These are phyloP conservation scores for Dendrolimus kikuchii DNA, from an alignment of 1,140 invertebrate species.

Conservation along the genomic window DNA sequence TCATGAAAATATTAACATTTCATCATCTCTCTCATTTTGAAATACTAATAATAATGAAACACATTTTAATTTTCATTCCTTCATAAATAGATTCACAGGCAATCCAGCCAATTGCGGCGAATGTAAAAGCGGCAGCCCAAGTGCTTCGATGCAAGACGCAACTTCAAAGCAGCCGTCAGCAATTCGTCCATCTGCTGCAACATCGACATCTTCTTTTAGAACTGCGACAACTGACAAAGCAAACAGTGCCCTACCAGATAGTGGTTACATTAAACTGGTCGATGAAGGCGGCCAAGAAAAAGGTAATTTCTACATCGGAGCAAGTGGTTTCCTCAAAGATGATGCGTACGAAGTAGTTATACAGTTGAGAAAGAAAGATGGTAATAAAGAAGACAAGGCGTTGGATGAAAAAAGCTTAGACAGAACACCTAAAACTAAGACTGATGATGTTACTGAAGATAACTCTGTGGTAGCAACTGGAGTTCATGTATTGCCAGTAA, in stretches of 20 bases:
- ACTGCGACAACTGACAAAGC: slow-evolving; percentile 33
- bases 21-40: no score
- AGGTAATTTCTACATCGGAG: slow-evolving; percentile 56
- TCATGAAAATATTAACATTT: slow-evolving; percentile 5
- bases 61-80: no score
- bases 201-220: slow-evolving; percentile 43
- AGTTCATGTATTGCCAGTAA: background rate
- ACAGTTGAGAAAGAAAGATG: slow-evolving; percentile 55
- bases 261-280: slow-evolving; percentile 37
- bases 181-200: slow-evolving; percentile 24
- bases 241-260: slow-evolving; percentile 15
- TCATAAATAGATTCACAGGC: no score
- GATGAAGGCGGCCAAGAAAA: slow-evolving; percentile 35
- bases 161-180: slow-evolving; percentile 6
- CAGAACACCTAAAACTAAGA: background rate
- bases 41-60: no score
- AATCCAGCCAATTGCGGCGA: background rate
- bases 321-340: slow-evolving; percentile 50
- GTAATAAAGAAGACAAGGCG: background rate
- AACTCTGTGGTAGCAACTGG: background rate
- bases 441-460: background rate
- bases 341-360: slow-evolving; percentile 61
- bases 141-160: background rate
- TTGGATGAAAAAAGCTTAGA: slow-evolving; percentile 15
- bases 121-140: slow-evolving; percentile 16